phyloP scores from a whole-genome alignment of 1,140 invertebrate species.

The Heliconius hermathena region DNA sequence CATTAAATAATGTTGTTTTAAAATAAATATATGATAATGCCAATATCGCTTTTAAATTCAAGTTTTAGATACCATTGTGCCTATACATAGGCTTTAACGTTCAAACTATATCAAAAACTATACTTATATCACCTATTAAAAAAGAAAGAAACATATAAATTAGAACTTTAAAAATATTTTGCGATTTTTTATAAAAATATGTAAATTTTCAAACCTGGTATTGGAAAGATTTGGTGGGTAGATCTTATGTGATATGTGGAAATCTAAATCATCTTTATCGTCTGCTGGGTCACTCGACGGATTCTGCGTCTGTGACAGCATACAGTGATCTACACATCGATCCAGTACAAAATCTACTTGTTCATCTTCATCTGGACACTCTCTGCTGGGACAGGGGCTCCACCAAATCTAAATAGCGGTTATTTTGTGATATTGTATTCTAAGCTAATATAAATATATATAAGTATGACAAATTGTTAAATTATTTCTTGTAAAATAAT shows the following conservation, averaged over 20 bases:
- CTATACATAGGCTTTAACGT: too few relatives aligned
- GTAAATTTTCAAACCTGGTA: slow-evolving; percentile 50
- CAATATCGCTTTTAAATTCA: too few relatives aligned
- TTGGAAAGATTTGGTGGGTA: slow-evolving; percentile 66
- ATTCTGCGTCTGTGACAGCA: slow-evolving; percentile 76
- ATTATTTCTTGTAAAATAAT: too few relatives aligned
- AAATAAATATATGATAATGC: too few relatives aligned
- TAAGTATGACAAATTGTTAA: too few relatives aligned
- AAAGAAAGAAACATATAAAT: too few relatives aligned
- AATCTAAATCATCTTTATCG: slow-evolving; percentile 78
- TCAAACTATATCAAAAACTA: too few relatives aligned
- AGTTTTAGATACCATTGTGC: too few relatives aligned
- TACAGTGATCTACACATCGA: slow-evolving; percentile 86
- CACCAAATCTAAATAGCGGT: slow-evolving; percentile 85
- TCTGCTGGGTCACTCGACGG: slow-evolving; percentile 69
- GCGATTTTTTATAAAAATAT: neutral
- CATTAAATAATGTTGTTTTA: too few relatives aligned
- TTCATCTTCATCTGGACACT: slow-evolving; percentile 88
- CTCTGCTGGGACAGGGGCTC: slow-evolving; percentile 88
- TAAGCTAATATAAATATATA: neutral
- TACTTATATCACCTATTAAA: too few relatives aligned
- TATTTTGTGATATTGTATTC: neutral
- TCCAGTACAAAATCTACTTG: slow-evolving; percentile 86
- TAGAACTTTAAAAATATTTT: neutral
- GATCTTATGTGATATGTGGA: slow-evolving; percentile 80